Evolutionary conservation across 1,140 invertebrate genomes (phyloP).

Genomic region (Heliconius hewitsoni): DNA sequence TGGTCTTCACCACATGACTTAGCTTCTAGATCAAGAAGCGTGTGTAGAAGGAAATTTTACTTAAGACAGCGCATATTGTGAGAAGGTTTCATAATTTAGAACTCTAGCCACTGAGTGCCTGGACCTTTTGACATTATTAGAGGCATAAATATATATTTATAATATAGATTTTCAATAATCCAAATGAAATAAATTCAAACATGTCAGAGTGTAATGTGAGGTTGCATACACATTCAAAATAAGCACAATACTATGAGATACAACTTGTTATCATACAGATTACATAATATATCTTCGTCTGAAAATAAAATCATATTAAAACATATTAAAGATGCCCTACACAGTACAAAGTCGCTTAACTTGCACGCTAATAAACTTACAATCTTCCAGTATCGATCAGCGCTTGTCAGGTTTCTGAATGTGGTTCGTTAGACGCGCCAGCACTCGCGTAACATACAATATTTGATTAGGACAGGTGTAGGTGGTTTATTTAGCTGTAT

Average conservation of each 20-base stretch:
- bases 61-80: too few relatives aligned
- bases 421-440: conserved; percentile 65
- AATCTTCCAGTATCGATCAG: conserved; percentile 59
- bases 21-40: too few relatives aligned
- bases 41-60: too few relatives aligned
- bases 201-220: too few relatives aligned
- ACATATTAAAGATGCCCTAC: not conserved
- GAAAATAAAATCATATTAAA: not conserved
- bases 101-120: too few relatives aligned
- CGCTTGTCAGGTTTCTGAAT: conserved; percentile 69
- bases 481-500: conserved; percentile 28
- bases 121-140: too few relatives aligned
- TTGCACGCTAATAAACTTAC: conserved; percentile 24
- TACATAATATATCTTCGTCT: too few relatives aligned
- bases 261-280: not conserved
- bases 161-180: too few relatives aligned
- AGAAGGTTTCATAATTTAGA: too few relatives aligned
- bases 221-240: not conserved
- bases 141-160: too few relatives aligned
- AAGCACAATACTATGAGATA: not conserved
- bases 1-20: too few relatives aligned
- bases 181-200: too few relatives aligned
- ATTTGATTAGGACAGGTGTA: conserved; percentile 62
- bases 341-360: conserved; percentile 1
- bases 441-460: conserved; percentile 59